These are phyloP conservation scores for Patiria miniata DNA, from an alignment of 35 echinoderm and acorn worm genomes.

Conservation along the genomic window DNA sequence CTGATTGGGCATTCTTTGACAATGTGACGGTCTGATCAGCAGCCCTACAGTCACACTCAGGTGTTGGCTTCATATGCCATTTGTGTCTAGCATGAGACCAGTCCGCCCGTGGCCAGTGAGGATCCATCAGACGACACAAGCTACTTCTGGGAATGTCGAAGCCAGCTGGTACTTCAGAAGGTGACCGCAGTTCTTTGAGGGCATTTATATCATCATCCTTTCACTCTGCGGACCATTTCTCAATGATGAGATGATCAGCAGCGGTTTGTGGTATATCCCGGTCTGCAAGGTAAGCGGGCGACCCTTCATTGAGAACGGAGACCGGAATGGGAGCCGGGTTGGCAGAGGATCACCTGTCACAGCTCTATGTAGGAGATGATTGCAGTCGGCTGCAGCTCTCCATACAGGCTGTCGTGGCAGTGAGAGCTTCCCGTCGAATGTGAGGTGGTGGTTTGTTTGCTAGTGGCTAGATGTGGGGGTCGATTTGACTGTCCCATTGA, in stretches of 20 bases:
- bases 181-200: no score
- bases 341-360: background rate
- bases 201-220: background rate
- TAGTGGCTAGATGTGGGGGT: background rate
- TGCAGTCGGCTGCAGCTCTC: background rate
- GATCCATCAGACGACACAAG: no score
- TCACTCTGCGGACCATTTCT: background rate
- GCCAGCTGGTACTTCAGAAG: no score
- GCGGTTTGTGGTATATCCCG: background rate
- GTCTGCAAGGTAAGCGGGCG: background rate
- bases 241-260: background rate
- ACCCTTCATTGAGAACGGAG: background rate
- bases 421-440: background rate
- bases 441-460: background rate
- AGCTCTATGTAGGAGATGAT: slow-evolving; percentile 2
- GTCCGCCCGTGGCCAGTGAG: no score
- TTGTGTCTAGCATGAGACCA: no score
- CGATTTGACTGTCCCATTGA: slow-evolving; percentile 9
- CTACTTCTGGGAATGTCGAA: no score
- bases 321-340: background rate
- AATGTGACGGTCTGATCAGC: no score
- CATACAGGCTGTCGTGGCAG: background rate
- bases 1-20: no score
- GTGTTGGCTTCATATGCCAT: no score
- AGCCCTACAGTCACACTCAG: no score